A percentile compares a stretch with the other conserved stretches of the same genome.
These are phyloP conservation scores for Standfussiana lucernea DNA, from an alignment of 2,888 invertebrate species.

Conservation along the genomic window DNA sequence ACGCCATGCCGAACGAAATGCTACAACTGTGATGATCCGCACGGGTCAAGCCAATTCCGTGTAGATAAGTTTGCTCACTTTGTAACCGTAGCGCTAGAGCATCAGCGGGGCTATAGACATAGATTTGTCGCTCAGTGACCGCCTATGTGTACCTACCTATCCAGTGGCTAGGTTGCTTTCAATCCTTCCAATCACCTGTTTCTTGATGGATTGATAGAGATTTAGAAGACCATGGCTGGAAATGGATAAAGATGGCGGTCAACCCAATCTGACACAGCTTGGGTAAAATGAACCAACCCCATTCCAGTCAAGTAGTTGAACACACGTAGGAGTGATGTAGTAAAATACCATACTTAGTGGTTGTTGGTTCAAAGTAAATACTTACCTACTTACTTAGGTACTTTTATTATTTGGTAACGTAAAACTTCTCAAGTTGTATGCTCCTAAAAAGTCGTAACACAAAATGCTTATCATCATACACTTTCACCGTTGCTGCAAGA, in stretches of 20 bases:
- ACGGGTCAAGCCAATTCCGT: background rate
- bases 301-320: background rate
- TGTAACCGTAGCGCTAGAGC: background rate
- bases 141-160: no score
- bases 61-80: background rate
- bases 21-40: background rate
- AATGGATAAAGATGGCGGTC: background rate
- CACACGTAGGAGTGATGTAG: background rate
- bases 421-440: conserved; percentile 1
- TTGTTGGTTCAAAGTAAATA: background rate
- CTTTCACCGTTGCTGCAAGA: conserved; percentile 22
- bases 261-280: background rate
- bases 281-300: background rate
- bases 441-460: conserved; percentile 25
- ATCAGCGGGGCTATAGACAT: background rate
- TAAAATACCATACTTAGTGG: background rate
- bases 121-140: background rate
- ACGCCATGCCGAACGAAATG: background rate
- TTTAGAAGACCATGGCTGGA: background rate
- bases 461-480: conserved; percentile 40
- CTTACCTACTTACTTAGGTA: background rate
- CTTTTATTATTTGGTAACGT: background rate
- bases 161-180: background rate
- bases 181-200: background rate
- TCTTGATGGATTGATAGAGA: background rate